Conservation (phyloP, 2,888 invertebrate genomes). For the Ectemnius lituratus region DNA sequence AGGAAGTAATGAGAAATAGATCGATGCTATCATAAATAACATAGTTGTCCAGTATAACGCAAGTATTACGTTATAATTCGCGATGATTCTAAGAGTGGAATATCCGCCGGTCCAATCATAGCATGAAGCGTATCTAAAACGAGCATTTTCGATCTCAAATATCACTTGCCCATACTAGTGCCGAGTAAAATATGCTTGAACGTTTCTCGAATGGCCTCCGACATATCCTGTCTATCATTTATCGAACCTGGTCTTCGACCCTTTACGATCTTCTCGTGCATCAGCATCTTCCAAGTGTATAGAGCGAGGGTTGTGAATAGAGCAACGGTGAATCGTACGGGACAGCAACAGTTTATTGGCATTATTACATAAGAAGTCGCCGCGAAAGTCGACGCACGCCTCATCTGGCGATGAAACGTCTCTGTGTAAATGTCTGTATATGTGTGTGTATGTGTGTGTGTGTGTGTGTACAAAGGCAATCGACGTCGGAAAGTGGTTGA, state of each 20-base stretch:
- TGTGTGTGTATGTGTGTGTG: constrained; percentile 48
- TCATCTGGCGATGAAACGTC: too few species aligned
- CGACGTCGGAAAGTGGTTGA: too few species aligned
- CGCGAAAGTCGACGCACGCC: constrained; percentile 23
- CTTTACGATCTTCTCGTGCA: too few species aligned
- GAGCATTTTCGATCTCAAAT: constrained; percentile 17
- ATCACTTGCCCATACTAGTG: constrained; percentile 28
- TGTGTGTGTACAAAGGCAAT: constrained; percentile 12
- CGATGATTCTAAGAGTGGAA: too few species aligned
- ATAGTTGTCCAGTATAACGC: too few species aligned
- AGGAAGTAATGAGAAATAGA: too few species aligned
- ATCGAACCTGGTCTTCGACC: background rate
- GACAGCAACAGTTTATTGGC: constrained; percentile 46
- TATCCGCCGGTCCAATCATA: too few species aligned
- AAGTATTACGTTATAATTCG: too few species aligned
- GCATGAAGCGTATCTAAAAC: background rate
- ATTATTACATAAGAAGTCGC: constrained; percentile 44
- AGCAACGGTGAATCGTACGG: constrained; percentile 1
- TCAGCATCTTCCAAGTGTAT: too few species aligned
- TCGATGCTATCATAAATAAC: too few species aligned
- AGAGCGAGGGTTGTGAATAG: too few species aligned
- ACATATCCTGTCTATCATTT: background rate
- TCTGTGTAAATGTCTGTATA: constrained; percentile 20
- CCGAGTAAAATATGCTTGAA: background rate
- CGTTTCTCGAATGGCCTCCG: background rate